Evolutionary conservation across 2,888 invertebrate genomes (phyloP), one percentile per base, ranked within the genome.

Genomic region (Heliconius ismenius): DNA sequence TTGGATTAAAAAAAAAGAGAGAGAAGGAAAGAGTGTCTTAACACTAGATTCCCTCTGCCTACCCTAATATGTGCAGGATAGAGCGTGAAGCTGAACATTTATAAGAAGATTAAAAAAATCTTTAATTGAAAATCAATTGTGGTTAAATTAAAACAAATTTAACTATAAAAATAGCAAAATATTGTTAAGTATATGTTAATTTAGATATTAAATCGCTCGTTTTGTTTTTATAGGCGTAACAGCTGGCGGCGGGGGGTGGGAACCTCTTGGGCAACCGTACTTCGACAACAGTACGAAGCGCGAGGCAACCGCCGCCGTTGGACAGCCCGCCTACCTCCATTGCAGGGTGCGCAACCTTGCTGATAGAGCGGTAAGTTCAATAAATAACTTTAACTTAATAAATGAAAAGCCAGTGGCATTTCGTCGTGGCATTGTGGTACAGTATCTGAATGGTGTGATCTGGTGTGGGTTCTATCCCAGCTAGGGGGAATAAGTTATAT

Each of bases 271-370:
- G 82, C 97, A 97, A 91, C 98, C 98, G 11, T 58, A 97, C 92
- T 98, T 98, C 91, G 97, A 98, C 91, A 98, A 98, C 89, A 95
- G 96, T 78, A 97, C 97, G 24, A 96, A 96, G 84, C 95, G 97
- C 65, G 97, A 98, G 87, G 96, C 97, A 85, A 97, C 97, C 43
- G 97, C 97, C 21, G 97, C 97, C 6, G 97, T 97, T 64, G 98
- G 98, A 39, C 97, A 98, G 89, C 96, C 97, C 26, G 97, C 98
- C 39, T 96, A 97, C 87, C 94, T 98, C 77, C 97, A 97, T 89
- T 98, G 98, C 89, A 95, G 97, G 81, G 98, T 98, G 81, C 95
- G 97, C 86, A 98, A 97, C 92, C 95, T 98, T 83, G 97, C 97
- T 76, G 98, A 98, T 91, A 95, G 98, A 91, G 97, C 97, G 90